Conservation (phyloP, 1,140 invertebrate genomes). For the Thereuonema tuberculata region DNA sequence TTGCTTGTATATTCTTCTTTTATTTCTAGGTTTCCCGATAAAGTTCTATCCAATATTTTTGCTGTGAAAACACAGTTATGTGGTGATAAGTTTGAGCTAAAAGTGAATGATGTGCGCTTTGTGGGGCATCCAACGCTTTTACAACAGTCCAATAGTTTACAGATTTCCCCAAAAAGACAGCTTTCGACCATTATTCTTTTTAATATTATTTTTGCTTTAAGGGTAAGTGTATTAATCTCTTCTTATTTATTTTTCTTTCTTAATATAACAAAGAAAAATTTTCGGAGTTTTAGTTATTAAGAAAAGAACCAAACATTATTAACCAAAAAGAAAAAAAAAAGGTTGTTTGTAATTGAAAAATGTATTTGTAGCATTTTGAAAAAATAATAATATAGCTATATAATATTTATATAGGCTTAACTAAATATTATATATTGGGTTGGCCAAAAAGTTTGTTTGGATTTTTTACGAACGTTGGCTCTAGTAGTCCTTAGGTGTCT, state of each 20-base stretch:
- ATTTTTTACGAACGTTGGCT: too few relatives aligned
- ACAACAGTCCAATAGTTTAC: constrained; percentile 6
- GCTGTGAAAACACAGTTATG: constrained; percentile 79
- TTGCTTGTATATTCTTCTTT: constrained; percentile 12
- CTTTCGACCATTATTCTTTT: constrained; percentile 59
- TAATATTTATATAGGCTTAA: too few relatives aligned
- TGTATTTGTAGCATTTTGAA: too few relatives aligned
- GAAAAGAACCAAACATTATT: not conserved
- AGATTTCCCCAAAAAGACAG: constrained; percentile 19
- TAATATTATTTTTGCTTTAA: constrained; percentile 82
- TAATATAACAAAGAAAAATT: not conserved
- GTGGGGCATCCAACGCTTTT: constrained; percentile 80
- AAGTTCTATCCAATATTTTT: constrained; percentile 72
- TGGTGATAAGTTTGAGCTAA: constrained; percentile 80
- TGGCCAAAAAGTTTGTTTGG: too few relatives aligned
- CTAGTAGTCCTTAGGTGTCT: too few relatives aligned
- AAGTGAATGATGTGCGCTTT: constrained; percentile 89
- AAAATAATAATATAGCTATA: too few relatives aligned
- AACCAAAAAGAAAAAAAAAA: too few relatives aligned
- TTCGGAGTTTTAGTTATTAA: not conserved
- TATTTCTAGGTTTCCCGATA: constrained; percentile 23
- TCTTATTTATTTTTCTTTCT: not conserved
- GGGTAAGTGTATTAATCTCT: constrained; percentile 33
- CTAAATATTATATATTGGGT: too few relatives aligned
- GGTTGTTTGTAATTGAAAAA: too few relatives aligned